Evolutionary conservation across 2,888 invertebrate genomes (phyloP).

Genomic region (Drosophila anomelani): DNA sequence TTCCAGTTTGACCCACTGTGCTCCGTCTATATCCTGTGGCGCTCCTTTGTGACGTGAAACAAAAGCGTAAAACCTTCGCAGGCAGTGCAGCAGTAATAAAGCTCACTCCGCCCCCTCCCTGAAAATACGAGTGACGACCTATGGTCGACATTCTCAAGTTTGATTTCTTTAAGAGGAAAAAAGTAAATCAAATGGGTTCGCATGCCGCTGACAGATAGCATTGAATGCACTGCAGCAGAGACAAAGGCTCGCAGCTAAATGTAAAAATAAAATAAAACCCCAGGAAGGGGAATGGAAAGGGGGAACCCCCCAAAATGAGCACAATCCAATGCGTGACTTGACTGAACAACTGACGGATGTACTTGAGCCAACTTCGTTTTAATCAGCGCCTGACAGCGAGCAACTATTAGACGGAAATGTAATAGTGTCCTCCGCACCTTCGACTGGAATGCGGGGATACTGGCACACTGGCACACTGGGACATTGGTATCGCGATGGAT

Average conservation of each 20-base stretch:
- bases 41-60: constrained; percentile 45
- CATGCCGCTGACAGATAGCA: constrained; percentile 67
- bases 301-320: constrained; percentile 41
- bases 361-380: constrained; percentile 73
- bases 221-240: constrained; percentile 23
- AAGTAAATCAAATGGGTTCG: constrained; percentile 73
- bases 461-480: neutral
- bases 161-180: constrained; percentile 53
- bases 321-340: constrained; percentile 77
- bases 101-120: constrained; percentile 3
- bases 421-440: constrained; percentile 61
- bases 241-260: constrained; percentile 24
- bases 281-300: neutral
- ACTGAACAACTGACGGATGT: constrained; percentile 66
- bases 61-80: constrained; percentile 34
- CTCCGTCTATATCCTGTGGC: constrained; percentile 33
- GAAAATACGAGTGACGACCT: constrained; percentile 8
- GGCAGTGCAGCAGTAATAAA: constrained; percentile 59
- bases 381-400: constrained; percentile 71
- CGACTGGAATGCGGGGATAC: constrained; percentile 18
- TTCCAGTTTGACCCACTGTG: constrained; percentile 18
- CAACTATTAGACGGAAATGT: constrained; percentile 61
- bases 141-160: constrained; percentile 36
- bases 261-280: constrained; percentile 35
- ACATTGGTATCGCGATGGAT: constrained; percentile 58